Percentiles rank a stretch among this genome's conserved stretches.
These are phyloP conservation scores for Poecilia latipinna DNA, from an alignment of 2,113 vertebrate species.

Conservation along the genomic window DNA sequence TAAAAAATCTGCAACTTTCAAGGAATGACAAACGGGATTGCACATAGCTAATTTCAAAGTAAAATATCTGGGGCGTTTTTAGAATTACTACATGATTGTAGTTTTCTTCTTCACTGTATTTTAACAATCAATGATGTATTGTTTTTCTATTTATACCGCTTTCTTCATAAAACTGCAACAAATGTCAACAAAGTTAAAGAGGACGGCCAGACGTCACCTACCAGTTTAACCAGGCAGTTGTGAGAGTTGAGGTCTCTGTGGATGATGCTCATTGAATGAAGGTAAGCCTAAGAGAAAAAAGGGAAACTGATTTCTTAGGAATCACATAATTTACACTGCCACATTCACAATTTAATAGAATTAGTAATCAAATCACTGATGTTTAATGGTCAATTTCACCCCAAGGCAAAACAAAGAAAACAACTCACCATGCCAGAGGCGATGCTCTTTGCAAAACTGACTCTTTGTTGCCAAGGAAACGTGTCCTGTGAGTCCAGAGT, in stretches of 20 bases:
- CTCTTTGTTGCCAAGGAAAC: constrained; percentile 93
- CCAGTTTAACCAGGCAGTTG: constrained; percentile 96
- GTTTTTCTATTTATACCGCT: not conserved
- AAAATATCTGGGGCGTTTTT: not conserved
- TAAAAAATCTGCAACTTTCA: not conserved
- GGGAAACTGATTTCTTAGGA: not conserved
- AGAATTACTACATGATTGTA: not conserved
- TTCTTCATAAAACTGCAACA: not conserved
- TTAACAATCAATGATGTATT: too few relatives aligned
- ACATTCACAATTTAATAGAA: not conserved
- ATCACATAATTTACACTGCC: not conserved
- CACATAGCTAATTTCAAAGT: not conserved
- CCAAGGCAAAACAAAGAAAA: not conserved
- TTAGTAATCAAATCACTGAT: not conserved
- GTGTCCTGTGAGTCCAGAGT: constrained; percentile 81
- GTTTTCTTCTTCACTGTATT: not conserved
- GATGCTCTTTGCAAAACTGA: constrained; percentile 94
- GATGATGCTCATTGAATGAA: constrained; percentile 94
- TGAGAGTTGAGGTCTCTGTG: constrained; percentile 94
- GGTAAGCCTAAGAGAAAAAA: constrained; percentile 83
- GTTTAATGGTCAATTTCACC: not conserved
- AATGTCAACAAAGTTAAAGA: not conserved
- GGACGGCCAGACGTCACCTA: constrained; percentile 44
- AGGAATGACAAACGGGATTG: not conserved
- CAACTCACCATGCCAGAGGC: constrained; percentile 94